Evolutionary conservation across 92 coral and sea anemone genomes (phyloP), one percentile per base, ranked within the genome.

Genomic region (Bergia puertoricense): DNA sequence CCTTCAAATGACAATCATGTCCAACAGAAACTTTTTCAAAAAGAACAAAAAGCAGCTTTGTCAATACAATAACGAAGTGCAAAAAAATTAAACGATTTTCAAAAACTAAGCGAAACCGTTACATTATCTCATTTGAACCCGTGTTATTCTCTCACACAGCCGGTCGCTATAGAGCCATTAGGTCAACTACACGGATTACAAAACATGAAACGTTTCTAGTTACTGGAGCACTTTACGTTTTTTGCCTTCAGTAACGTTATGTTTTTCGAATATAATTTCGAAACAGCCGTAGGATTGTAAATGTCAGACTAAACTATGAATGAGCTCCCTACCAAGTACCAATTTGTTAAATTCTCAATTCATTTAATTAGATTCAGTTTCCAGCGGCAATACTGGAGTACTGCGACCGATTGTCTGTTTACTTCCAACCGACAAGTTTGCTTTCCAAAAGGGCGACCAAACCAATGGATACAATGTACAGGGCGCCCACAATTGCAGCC

Each of bases 401-500:
- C 36, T 77, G 56, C 39, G 46, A 23, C 37, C 48, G 42, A 46
- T 39, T 79, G 23, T 41, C 13, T 13, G 46, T 83, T 91, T 90
- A 96, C 82, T 91, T 93, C 99, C 99, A 96, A 10, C 96, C 96
- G 80, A 97, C 88, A 14, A 94, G 96, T 37, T 81, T 82, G 92
- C 99, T 97, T 82, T 97, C 99, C 76, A 97, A 88, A 56, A 97
- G 88, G 81, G 99, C 99, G 85, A 97, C 93, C 74, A 97, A 82
- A 8, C 94, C 94, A 75, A 97, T 95, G 74, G 99, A 97, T 5
- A 94, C 66, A 39, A 97, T 41, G 89, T 97, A 97, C 76, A 92
- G 80, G 44, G 92, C 89, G 3, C 95, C 99, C 71, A 97, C 94
- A 5, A 94, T 50, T 5, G 75, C 88, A 30, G 92, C 93, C 85